A percentile compares a stretch with the other conserved stretches of the same genome.
Evolutionary conservation across 2,888 invertebrate genomes (phyloP).

Genomic region (Cataglyphis albicans): DNA sequence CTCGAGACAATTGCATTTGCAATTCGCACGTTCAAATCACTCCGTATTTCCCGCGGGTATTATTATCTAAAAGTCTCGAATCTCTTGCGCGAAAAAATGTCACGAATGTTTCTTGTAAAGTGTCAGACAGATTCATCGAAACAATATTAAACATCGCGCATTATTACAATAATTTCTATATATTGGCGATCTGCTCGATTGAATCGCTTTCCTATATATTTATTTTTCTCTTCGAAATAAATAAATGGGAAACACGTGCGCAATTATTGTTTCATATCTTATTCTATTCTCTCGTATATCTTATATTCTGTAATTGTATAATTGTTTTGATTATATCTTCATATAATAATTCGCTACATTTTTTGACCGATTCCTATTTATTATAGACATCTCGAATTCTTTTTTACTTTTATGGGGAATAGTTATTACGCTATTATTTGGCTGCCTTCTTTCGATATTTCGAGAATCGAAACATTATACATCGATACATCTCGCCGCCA

Average conservation of each 20-base stretch:
- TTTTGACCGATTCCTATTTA: background rate
- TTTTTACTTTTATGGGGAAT: background rate
- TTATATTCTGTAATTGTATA: background rate
- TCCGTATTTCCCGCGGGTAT: background rate
- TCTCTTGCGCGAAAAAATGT: background rate
- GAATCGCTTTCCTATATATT: background rate
- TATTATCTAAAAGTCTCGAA: background rate
- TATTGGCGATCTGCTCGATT: background rate
- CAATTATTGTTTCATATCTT: background rate
- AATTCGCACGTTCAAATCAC: background rate
- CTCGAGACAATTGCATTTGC: background rate
- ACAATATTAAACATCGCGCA: background rate
- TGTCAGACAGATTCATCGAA: background rate
- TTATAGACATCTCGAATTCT: background rate
- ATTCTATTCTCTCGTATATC: too few relatives aligned
- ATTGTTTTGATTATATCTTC: background rate
- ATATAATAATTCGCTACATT: background rate
- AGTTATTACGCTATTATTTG: background rate
- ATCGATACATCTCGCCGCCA: too few relatives aligned
- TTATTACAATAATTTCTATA: too few relatives aligned
- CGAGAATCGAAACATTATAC: conserved; percentile 9
- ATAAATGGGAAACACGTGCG: background rate
- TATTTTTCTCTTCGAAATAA: background rate
- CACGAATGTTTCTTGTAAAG: background rate
- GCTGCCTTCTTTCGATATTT: conserved; percentile 15